These are phyloP conservation scores for Aporophyla nigra DNA, from an alignment of 2,888 invertebrate genomes.

Conservation along the genomic window DNA sequence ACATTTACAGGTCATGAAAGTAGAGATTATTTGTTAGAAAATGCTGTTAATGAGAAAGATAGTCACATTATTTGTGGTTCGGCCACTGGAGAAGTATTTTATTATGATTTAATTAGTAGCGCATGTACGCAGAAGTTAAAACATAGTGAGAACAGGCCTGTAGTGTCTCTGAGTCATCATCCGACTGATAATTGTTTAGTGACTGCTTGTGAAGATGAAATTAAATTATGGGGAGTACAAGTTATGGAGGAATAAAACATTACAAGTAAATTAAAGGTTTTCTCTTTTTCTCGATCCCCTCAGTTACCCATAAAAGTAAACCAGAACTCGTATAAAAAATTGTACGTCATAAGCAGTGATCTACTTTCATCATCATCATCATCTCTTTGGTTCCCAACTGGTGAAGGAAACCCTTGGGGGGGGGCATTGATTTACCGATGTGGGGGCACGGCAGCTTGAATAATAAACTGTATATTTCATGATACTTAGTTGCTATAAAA, in stretches of 20 bases:
- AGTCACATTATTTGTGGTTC: slow-evolving; percentile 97
- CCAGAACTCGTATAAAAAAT: not conserved
- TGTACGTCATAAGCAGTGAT: not conserved
- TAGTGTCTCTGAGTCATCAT: slow-evolving; percentile 96
- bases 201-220: slow-evolving; percentile 93
- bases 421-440: too few relatives aligned
- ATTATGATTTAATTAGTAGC: slow-evolving; percentile 97
- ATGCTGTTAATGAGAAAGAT: slow-evolving; percentile 95
- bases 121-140: slow-evolving; percentile 83
- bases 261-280: not conserved
- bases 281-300: not conserved
- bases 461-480: not conserved
- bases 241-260: slow-evolving; percentile 71
- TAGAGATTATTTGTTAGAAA: slow-evolving; percentile 96
- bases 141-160: slow-evolving; percentile 91
- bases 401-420: too few relatives aligned
- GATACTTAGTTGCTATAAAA: not conserved
- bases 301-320: not conserved
- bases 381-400: too few relatives aligned
- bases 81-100: slow-evolving; percentile 95
- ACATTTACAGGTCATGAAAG: slow-evolving; percentile 96
- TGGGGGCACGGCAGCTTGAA: too few relatives aligned
- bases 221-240: slow-evolving; percentile 92
- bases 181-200: slow-evolving; percentile 94
- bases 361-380: not conserved